These are phyloP conservation scores for Nanger granti DNA, from an alignment of 2,113 vertebrate species.

Conservation along the genomic window DNA sequence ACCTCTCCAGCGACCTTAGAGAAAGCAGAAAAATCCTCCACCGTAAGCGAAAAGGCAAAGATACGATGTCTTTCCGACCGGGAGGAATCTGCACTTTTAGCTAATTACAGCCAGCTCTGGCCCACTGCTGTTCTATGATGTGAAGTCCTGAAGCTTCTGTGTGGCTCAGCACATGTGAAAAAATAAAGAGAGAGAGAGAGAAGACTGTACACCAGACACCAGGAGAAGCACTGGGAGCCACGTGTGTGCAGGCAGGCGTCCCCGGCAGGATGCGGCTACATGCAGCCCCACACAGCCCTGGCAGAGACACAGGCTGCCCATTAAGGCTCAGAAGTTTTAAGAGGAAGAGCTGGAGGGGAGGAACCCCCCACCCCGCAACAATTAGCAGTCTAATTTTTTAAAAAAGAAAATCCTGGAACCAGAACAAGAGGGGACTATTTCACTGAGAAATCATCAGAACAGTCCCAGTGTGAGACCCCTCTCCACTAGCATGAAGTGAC, in stretches of 20 bases:
- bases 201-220: neutral
- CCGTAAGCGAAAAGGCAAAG: neutral
- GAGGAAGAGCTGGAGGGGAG: constrained; percentile 55
- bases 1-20: neutral
- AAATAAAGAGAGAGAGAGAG: neutral
- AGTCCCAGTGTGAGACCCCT: neutral
- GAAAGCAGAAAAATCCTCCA: neutral
- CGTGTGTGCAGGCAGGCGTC: neutral
- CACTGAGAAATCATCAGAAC: constrained; percentile 10
- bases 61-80: neutral
- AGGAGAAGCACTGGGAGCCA: neutral
- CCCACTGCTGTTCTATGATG: constrained; percentile 39
- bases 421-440: neutral
- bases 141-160: neutral
- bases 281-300: neutral
- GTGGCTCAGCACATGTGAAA: neutral
- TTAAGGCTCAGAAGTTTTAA: constrained; percentile 8
- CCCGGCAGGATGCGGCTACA: neutral
- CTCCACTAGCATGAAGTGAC: neutral
- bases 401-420: constrained; percentile 2
- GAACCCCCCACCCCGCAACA: neutral
- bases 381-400: constrained; percentile 23
- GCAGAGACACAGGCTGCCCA: neutral
- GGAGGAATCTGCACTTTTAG: constrained; percentile 37
- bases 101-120: constrained; percentile 63